Percentiles rank a stretch among this genome's conserved stretches.
These are phyloP conservation scores for Dinomys branickii DNA, from an alignment of 2,113 vertebrate genomes.

Conservation along the genomic window DNA sequence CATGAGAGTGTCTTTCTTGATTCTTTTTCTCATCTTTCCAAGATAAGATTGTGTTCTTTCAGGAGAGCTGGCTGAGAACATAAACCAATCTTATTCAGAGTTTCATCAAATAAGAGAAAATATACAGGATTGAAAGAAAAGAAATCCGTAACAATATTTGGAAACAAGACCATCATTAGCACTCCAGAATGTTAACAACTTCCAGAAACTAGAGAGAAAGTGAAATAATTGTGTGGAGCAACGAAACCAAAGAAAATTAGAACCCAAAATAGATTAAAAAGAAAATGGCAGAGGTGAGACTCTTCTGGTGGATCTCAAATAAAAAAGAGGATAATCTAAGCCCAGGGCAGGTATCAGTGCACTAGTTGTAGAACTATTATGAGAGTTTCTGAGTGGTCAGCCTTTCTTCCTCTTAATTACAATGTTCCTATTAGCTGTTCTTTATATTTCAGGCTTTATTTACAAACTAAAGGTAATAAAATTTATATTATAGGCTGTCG, in stretches of 20 bases:
- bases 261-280: background rate
- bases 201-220: background rate
- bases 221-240: background rate
- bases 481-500: background rate
- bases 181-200: background rate
- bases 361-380: background rate
- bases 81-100: background rate
- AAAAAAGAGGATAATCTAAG: background rate
- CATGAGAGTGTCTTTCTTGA: background rate
- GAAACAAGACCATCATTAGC: background rate
- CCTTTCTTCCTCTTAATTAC: background rate
- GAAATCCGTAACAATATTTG: background rate
- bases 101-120: background rate
- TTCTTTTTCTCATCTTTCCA: background rate
- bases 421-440: background rate
- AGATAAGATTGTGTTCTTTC: background rate
- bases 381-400: background rate
- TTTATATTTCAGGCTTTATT: background rate
- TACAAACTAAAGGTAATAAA: background rate
- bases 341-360: accelerated
- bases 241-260: background rate
- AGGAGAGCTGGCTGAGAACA: background rate
- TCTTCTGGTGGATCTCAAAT: background rate
- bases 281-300: background rate
- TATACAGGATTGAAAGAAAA: background rate